These are phyloP conservation scores for Geotrupes spiniger DNA, from an alignment of 2,888 invertebrate genomes.

Conservation along the genomic window DNA sequence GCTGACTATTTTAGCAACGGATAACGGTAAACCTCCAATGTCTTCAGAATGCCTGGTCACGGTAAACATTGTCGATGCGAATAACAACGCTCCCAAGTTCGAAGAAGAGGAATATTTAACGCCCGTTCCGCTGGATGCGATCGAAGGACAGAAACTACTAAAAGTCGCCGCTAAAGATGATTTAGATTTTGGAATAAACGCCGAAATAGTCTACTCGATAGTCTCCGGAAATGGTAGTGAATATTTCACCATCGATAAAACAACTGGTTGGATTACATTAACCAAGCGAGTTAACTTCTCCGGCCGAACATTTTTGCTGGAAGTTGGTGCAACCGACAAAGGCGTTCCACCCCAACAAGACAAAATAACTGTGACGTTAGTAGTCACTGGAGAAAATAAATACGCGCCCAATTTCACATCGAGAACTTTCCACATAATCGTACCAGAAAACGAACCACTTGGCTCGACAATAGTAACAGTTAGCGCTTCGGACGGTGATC, in stretches of 20 bases:
- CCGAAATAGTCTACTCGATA: constrained; percentile 78
- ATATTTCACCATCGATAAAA: constrained; percentile 70
- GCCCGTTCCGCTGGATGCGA: constrained; percentile 77
- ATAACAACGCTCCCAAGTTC: constrained; percentile 88
- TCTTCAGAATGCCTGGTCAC: constrained; percentile 84
- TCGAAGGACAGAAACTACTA: constrained; percentile 68
- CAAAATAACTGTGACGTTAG: constrained; percentile 68
- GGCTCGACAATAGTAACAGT: constrained; percentile 83
- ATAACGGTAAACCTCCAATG: constrained; percentile 93
- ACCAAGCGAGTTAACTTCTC: constrained; percentile 57
- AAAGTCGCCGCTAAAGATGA: constrained; percentile 73
- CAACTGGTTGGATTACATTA: constrained; percentile 79
- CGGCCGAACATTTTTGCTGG: constrained; percentile 65
- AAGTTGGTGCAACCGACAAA: constrained; percentile 76
- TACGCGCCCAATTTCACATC: constrained; percentile 80
- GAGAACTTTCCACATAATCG: constrained; percentile 82
- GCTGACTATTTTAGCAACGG: constrained; percentile 86
- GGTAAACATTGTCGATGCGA: constrained; percentile 87
- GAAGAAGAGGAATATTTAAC: constrained; percentile 70
- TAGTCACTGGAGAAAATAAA: constrained; percentile 82
- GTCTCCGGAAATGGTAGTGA: constrained; percentile 74
- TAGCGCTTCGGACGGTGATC: constrained; percentile 79
- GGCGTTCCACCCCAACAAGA: constrained; percentile 86
- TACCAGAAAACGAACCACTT: constrained; percentile 86
- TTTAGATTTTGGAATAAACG: constrained; percentile 83